Evolutionary conservation across 2,797 vertebrate species (phyloP), one percentile per base, ranked within the genome.

Genomic region (Chiroxiphia lanceolata): DNA sequence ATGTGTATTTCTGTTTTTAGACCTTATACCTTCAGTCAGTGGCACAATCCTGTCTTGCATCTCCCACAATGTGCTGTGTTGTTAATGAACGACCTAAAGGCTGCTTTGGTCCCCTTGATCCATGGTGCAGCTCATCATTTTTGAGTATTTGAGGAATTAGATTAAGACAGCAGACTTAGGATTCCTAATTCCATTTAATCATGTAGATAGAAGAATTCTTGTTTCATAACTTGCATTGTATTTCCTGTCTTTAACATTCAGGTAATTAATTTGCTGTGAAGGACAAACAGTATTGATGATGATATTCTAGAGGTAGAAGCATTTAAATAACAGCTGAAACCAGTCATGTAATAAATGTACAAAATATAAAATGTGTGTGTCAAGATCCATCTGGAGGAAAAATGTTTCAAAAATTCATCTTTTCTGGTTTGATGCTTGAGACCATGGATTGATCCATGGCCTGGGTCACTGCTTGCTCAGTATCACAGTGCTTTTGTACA

Each of bases 261-360:
- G 38, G 26, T 79, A 68, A 75, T 75, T 87, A 84, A 77, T 77
- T 72, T 83, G 34, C 53, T 64, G 51, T 80, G 69, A 87, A 84
- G 31, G 33, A 61, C 31, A 53, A 87, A 47, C 10, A 48, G 10
- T 51, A 51, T 71, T 57, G 76, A 47, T 69, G 33, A 20, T 75
- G 65, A 9, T 50, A 31, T 65, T 69, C 42, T 27, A 21, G 42
- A 57, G 21, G 33, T 27, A 59, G 38, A 68, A 78, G 27, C 15
- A 2, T 65, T 74, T 79, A 48, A 61, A 0, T 56, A 79, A 29
- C 12, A 82, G 29, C 36, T 87, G 38, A 74, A 82, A 70, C n/a
- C 12, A n/a, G 21, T 53, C 1, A 9, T 36, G 31, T 63, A 14
- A 45, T 22, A 64, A 19, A 70, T 18, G 18, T 86, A 3, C 2